These are phyloP conservation scores for Andrena minutula DNA, from an alignment of 2,888 invertebrate species.

Conservation along the genomic window DNA sequence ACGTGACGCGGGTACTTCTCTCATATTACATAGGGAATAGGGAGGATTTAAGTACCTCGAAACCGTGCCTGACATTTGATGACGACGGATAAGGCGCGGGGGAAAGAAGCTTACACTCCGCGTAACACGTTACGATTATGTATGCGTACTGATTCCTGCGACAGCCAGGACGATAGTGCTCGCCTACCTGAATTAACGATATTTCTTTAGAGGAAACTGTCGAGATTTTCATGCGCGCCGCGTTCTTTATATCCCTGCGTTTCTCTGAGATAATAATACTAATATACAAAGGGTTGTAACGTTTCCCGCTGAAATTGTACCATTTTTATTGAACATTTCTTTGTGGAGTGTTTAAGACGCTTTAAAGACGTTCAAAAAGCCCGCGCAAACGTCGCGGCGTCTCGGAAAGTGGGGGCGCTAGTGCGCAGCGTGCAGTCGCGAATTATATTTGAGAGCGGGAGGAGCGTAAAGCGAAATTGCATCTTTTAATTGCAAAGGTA, in stretches of 20 bases:
- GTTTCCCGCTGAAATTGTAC: not conserved
- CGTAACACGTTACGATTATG: slow-evolving; percentile 43
- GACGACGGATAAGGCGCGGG: slow-evolving; percentile 53
- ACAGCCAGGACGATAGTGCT: slow-evolving; percentile 25
- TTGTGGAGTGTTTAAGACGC: not conserved
- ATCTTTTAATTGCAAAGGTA: not conserved
- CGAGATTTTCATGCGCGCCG: not conserved
- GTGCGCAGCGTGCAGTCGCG: not conserved
- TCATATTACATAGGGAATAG: slow-evolving; percentile 63
- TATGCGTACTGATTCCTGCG: slow-evolving; percentile 46
- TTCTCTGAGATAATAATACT: not conserved
- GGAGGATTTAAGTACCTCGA: slow-evolving; percentile 54
- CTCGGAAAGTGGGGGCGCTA: not conserved
- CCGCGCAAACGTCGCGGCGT: not conserved
- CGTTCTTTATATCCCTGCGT: not conserved
- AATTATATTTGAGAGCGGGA: not conserved
- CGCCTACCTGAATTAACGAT: slow-evolving; percentile 40
- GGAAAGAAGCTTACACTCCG: slow-evolving; percentile 55
- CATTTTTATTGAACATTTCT: not conserved
- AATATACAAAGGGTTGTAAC: not conserved
- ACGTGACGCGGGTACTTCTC: slow-evolving; percentile 63
- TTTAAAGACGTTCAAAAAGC: not conserved
- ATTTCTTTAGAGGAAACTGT: slow-evolving; percentile 10
- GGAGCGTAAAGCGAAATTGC: not conserved
- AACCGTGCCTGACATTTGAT: slow-evolving; percentile 60